Base-by-base conservation (phyloP, 2,797 vertebrate species). In the Glyptemys insculpta region DNA sequence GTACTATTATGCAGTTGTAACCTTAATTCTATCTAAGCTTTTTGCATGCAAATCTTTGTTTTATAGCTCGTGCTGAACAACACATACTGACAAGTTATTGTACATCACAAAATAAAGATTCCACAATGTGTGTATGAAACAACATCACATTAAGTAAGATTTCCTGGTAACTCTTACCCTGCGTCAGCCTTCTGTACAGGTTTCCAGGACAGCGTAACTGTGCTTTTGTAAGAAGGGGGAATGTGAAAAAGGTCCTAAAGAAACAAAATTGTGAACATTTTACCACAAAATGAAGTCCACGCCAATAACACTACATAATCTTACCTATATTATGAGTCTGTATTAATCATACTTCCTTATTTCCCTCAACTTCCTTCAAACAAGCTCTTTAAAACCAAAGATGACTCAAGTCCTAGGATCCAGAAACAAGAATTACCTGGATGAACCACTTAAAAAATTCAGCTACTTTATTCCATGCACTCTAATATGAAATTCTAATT, bases 171-270 rank as follows among this genome's bases (percentile, higher is more conserved):
- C 68, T 98, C 99, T 98, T 97, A 99, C 99, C 98, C 99, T 85
- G 97, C 98, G 92, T 99, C 99, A 4, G 99, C 87, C 95, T 99
- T 99, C 98, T 99, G 99, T 85, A 99, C 99, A 1, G 99, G 99
- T 96, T 99, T 99, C 99, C 99, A 99, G 90, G 99, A 99, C 91
- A 99, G 98, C 5, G 99, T 99, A 86, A 99, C 98, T 80, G 99
- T 99, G 98, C 99, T 99, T 98, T 99, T 99, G 85, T 99, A 99
- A 76, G 99, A 99, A 74, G 99, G 99, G 96, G 99, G 99, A 98
- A 99, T 99, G 98, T 99, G 99, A 97, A 99, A 99, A 68, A 99
- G 99, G 98, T 99, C 99, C 99, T 99, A 50, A 6, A 91, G 82
- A 97, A 5, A 74, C 31, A 98, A 96, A 98, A 97, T 84, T 4